Conservation (phyloP, 1,140 invertebrate genomes). For the Trinorchestia longiramus region DNA sequence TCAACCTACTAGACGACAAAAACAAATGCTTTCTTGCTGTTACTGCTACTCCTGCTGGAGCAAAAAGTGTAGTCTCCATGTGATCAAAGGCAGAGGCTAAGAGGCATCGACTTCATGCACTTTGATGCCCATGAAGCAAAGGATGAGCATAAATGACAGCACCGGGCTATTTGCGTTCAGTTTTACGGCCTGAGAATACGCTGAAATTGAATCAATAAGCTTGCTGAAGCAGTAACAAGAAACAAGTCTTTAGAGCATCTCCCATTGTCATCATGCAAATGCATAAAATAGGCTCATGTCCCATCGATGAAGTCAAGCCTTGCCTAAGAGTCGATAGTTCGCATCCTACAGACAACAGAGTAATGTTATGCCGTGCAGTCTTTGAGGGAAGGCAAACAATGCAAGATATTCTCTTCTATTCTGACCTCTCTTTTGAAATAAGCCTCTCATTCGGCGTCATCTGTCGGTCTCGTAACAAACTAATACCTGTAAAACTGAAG, state of each 20-base stretch:
- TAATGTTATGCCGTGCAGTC: neutral
- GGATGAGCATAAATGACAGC: neutral
- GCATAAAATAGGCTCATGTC: neutral
- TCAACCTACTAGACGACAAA: neutral
- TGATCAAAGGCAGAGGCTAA: conserved; percentile 6
- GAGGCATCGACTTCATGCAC: conserved; percentile 5
- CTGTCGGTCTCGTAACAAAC: neutral
- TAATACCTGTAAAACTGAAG: neutral
- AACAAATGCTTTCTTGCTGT: neutral
- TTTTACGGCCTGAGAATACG: neutral
- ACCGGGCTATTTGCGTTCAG: neutral
- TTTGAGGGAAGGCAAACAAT: neutral
- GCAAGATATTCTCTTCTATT: neutral
- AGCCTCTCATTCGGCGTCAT: neutral
- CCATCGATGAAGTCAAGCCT: neutral
- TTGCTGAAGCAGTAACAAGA: neutral
- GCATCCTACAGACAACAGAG: neutral
- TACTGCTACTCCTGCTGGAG: neutral
- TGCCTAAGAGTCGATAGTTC: neutral
- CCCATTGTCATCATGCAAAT: neutral
- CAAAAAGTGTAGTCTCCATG: neutral
- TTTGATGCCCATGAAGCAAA: neutral
- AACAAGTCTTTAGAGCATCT: neutral
- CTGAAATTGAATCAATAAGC: neutral
- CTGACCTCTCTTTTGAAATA: neutral